These are phyloP conservation scores for Zelostemma sp. DNA, from an alignment of 1,140 invertebrate species.

Conservation along the genomic window DNA sequence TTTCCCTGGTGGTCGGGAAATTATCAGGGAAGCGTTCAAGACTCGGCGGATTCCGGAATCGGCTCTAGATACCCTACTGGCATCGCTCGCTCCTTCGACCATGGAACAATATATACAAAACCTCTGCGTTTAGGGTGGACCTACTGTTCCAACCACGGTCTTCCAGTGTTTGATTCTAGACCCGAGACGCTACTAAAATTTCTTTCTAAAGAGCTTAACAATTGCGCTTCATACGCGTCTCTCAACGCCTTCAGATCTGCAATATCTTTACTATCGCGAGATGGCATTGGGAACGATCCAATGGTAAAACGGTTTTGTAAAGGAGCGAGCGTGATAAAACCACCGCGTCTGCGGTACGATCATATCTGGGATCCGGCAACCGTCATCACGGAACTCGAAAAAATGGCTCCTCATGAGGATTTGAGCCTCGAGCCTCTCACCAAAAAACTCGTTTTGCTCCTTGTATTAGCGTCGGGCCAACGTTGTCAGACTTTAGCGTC, in stretches of 20 bases:
- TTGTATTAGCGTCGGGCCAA: slow-evolving; percentile 22
- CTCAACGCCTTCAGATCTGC: slow-evolving; percentile 40
- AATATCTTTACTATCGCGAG: slow-evolving; percentile 24
- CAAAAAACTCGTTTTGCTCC: slow-evolving; percentile 19
- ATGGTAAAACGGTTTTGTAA: slow-evolving; percentile 46
- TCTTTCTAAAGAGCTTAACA: slow-evolving; percentile 25
- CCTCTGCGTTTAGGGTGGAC: slow-evolving; percentile 32
- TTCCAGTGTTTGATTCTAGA: slow-evolving; percentile 11
- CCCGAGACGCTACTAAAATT: slow-evolving; percentile 18
- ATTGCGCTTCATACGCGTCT: slow-evolving; percentile 39
- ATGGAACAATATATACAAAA: slow-evolving; percentile 50
- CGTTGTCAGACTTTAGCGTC: no score
- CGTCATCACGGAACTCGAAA: slow-evolving; percentile 11
- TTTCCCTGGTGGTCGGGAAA: slow-evolving; percentile 31
- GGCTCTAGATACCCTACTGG: slow-evolving; percentile 23
- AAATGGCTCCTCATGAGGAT: neutral
- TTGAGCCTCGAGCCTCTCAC: slow-evolving; percentile 9
- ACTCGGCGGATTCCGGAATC: slow-evolving; percentile 18
- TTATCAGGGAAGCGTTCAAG: slow-evolving; percentile 30
- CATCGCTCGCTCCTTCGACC: slow-evolving; percentile 45
- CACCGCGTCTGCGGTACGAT: slow-evolving; percentile 40
- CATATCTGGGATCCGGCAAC: slow-evolving; percentile 40
- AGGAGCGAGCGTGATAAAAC: slow-evolving; percentile 37
- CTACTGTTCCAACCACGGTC: slow-evolving; percentile 21
- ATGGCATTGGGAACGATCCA: slow-evolving; percentile 18